Base-by-base conservation (phyloP, 2,797 vertebrate species). In the Pangasius djambal region DNA sequence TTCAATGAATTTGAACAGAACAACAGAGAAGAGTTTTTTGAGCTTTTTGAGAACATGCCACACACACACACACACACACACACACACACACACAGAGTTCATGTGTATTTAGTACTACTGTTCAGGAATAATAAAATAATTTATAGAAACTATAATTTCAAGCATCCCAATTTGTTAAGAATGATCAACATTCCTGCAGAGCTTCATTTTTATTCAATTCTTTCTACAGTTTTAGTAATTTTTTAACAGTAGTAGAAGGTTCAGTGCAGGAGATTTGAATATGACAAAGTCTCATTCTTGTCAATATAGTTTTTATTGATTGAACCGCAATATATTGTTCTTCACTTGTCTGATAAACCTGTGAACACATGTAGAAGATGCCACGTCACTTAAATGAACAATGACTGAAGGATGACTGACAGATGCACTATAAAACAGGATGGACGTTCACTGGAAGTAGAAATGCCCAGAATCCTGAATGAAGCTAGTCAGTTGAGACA, bases 1-100 rank as follows among this genome's bases (percentile, higher is more conserved):
- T 89, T 44, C 2, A 72, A 86, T 90, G 85, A 82, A n/a, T 50
- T 70, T 88, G 55, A 89, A 44, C 74, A 65, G 20, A 89, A 52
- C 37, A 83, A 81, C 4, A 59, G 31, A 1, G 13, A 44, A 63
- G 13, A 81, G n/a, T 16, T 22, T 81, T 81, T 20, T 77, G 52
- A 81, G 55, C 40, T 65, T 90, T 86, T 69, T 50, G 63, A 79
- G 50, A 50, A 88, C 57, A 85, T 37, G 34, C 3, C 63, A 69
- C 75, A 69, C 81, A 59, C 13, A 48, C 16, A 31, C 25, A 44
- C 69, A 67, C 83, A 57, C 12, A 50, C 4, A 28, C 44, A 48
- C 70, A 57, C 55, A 57, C 40, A 4, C 72, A 12, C 72, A 25
- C 72, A 44, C 72, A 12, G 28, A 5, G 22, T 74, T n/a, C 12